Percentiles rank a stretch among this genome's conserved stretches.
phyloP scores from a whole-genome alignment of 2,113 vertebrate genomes.

The Antechinus stuartii region DNA sequence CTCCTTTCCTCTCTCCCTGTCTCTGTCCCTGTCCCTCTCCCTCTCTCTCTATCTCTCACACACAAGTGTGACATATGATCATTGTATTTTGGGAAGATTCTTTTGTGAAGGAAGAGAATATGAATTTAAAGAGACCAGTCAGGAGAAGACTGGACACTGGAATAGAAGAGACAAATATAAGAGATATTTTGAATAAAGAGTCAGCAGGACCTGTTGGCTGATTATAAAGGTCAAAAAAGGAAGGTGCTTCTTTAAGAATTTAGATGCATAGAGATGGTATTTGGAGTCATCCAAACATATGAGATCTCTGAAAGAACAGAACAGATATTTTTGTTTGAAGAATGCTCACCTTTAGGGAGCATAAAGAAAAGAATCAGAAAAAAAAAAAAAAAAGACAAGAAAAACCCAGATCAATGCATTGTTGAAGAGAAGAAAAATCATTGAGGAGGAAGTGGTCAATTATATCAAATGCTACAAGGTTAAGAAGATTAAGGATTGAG shows the following conservation, averaged over 20 bases:
- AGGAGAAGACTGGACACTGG: background rate
- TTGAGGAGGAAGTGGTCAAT: background rate
- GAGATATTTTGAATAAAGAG: background rate
- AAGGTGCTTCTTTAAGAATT: background rate
- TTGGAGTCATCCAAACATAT: background rate
- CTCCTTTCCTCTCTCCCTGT: too few species aligned
- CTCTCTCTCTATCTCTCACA: background rate
- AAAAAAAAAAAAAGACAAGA: background rate
- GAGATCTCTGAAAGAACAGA: background rate
- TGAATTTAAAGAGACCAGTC: background rate
- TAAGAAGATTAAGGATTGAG: background rate
- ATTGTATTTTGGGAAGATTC: background rate
- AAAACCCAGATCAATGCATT: background rate
- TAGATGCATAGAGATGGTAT: background rate
- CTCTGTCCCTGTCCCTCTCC: too few species aligned
- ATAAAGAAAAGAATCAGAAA: background rate
- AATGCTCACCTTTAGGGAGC: background rate
- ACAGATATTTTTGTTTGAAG: background rate
- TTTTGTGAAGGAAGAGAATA: background rate
- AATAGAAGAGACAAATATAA: background rate
- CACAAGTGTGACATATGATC: background rate
- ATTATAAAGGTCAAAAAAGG: background rate
- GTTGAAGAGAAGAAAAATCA: background rate
- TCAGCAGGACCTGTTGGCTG: background rate
- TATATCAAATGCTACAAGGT: background rate